Evolutionary conservation across 2,113 vertebrate species (phyloP).

Genomic region (Grus americana): DNA sequence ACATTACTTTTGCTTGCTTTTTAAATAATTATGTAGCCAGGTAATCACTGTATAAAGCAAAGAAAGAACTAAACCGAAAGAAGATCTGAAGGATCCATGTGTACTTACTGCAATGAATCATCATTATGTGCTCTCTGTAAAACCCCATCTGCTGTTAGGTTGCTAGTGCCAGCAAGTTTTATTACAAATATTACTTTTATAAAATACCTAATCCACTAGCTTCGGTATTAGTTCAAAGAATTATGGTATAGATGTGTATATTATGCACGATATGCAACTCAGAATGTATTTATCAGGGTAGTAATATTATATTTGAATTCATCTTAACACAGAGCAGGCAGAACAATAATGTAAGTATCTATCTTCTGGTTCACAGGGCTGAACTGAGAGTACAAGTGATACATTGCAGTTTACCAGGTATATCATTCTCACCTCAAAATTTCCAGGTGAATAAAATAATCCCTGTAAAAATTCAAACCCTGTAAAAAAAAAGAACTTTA

Average conservation of each 20-base stretch:
- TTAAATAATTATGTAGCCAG: conserved; percentile 9
- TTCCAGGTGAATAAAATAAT: conserved; percentile 42
- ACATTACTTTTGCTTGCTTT: conserved; percentile 8
- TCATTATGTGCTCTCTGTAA: conserved; percentile 25
- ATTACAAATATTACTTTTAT: conserved; percentile 42
- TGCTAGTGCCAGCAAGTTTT: conserved; percentile 45
- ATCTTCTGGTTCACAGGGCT: neutral
- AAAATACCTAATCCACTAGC: conserved; percentile 14
- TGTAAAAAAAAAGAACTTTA: neutral
- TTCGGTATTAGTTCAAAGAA: conserved; percentile 2
- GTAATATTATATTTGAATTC: conserved; percentile 15
- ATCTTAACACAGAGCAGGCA: conserved; percentile 36
- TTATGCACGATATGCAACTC: conserved; percentile 37
- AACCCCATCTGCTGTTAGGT: conserved; percentile 9
- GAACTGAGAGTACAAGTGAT: neutral
- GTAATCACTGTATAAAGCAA: conserved; percentile 25
- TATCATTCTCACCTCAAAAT: conserved; percentile 44
- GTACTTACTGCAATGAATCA: conserved; percentile 9
- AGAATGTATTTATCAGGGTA: conserved; percentile 39
- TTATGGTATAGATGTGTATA: conserved; percentile 51
- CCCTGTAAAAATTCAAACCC: neutral
- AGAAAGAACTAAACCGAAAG: neutral
- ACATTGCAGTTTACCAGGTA: conserved; percentile 18
- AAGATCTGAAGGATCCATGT: neutral
- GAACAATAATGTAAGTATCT: conserved; percentile 39